phyloP scores from a whole-genome alignment of 2,888 invertebrate species.

The Coenonympha glycerion region DNA sequence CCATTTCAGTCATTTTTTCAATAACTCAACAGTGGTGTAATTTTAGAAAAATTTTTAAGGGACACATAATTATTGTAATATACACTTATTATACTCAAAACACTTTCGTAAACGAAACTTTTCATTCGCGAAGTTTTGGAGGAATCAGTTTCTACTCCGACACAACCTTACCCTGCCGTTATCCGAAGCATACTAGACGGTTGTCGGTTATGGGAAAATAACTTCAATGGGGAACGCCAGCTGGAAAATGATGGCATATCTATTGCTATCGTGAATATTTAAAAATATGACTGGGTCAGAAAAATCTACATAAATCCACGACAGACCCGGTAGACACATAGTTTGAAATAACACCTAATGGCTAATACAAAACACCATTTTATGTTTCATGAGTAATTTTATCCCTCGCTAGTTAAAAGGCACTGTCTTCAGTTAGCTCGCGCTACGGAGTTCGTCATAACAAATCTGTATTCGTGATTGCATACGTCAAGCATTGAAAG shows the following conservation, averaged over 20 bases:
- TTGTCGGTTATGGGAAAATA: not conserved
- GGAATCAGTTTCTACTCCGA: constrained; percentile 14
- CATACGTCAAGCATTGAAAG: too few relatives aligned
- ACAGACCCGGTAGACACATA: not conserved
- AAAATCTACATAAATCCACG: too few relatives aligned
- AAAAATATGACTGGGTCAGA: not conserved
- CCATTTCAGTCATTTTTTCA: constrained; percentile 14
- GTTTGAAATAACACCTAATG: too few relatives aligned
- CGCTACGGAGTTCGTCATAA: too few relatives aligned
- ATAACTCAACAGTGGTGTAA: not conserved
- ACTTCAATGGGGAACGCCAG: not conserved
- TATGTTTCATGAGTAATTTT: too few relatives aligned
- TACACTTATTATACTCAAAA: too few relatives aligned
- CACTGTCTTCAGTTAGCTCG: too few relatives aligned
- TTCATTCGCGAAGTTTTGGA: constrained; percentile 23
- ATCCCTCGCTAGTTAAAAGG: too few relatives aligned
- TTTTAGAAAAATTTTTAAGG: not conserved
- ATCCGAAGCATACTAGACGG: constrained; percentile 23
- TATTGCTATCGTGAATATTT: not conserved
- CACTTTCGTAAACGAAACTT: not conserved
- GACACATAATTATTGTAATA: not conserved
- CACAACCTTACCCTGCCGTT: constrained; percentile 23
- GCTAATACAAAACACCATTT: too few relatives aligned
- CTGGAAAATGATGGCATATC: not conserved
- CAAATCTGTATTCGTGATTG: too few relatives aligned